Conservation (phyloP, 2,113 vertebrate species). For the Nematolebias whitei region DNA sequence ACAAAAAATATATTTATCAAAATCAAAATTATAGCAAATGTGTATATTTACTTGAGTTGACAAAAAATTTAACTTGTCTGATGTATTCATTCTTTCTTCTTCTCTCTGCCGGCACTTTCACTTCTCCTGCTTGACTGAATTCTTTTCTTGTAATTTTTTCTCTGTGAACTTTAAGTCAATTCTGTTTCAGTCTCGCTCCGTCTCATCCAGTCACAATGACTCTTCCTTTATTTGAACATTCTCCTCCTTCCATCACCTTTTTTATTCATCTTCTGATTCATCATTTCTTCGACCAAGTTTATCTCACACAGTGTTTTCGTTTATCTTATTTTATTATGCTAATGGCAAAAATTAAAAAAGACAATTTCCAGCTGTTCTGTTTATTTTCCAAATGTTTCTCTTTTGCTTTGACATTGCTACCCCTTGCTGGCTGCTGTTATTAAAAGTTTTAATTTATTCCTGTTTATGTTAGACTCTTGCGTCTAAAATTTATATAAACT, state of each 20-base stretch:
- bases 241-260: not conserved
- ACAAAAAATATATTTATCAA: no score
- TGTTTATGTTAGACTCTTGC: no score
- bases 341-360: not conserved
- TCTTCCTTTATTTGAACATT: not conserved
- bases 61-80: no score
- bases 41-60: no score
- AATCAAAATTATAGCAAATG: no score
- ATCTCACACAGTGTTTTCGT: not conserved
- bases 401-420: conserved; percentile 4
- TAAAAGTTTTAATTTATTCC: no score
- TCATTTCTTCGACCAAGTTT: no score
- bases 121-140: no score
- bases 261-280: not conserved
- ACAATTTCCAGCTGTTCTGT: no score
- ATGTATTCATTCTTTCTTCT: no score
- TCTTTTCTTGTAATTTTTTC: not conserved
- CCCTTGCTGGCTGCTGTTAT: no score
- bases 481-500: no score
- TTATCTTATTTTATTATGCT: not conserved
- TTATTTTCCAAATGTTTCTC: conserved; percentile 4
- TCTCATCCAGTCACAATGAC: not conserved
- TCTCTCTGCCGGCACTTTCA: not conserved
- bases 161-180: not conserved
- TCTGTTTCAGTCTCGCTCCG: not conserved